Conservation (phyloP, 2,888 invertebrate genomes). For the Malthinus seriepunctatus region DNA sequence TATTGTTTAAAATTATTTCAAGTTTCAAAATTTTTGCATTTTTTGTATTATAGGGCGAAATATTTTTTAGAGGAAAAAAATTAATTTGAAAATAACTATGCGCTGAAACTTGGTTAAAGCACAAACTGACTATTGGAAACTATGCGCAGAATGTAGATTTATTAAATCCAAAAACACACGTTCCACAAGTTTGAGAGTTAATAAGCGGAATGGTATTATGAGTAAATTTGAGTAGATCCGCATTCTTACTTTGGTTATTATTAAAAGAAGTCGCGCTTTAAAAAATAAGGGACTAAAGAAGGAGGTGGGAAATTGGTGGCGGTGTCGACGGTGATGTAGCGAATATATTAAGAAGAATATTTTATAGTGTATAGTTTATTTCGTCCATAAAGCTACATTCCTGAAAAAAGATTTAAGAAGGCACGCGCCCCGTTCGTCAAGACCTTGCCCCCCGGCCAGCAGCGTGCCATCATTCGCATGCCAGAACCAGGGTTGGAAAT, state of each 20-base stretch:
- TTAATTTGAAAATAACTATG: no score
- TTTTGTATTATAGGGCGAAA: no score
- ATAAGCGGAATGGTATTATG: constrained; percentile 44
- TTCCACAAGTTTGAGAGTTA: constrained; percentile 40
- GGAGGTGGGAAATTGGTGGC: no score
- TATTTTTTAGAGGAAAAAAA: no score
- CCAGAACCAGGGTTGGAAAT: constrained; percentile 47
- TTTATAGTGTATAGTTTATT: constrained; percentile 18
- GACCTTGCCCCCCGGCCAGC: constrained; percentile 39
- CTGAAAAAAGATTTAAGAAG: constrained; percentile 29
- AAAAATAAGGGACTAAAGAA: no score
- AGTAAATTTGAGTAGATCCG: constrained; percentile 40
- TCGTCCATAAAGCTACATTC: constrained; percentile 22
- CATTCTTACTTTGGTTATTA: constrained; percentile 13
- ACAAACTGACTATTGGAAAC: constrained; percentile 42
- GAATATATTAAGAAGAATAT: no score
- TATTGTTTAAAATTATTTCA: no score
- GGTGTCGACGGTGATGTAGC: no score
- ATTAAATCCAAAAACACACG: constrained; percentile 45
- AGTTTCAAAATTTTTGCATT: no score
- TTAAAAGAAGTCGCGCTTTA: no score
- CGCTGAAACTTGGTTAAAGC: constrained; percentile 21
- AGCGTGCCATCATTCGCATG: constrained; percentile 47
- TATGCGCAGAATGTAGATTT: constrained; percentile 46
- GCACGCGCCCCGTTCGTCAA: constrained; percentile 29